These are phyloP conservation scores for Aurelia sp. DNA, from an alignment of 30 jellyfish, hydroid and myxozoan genomes.

Conservation along the genomic window DNA sequence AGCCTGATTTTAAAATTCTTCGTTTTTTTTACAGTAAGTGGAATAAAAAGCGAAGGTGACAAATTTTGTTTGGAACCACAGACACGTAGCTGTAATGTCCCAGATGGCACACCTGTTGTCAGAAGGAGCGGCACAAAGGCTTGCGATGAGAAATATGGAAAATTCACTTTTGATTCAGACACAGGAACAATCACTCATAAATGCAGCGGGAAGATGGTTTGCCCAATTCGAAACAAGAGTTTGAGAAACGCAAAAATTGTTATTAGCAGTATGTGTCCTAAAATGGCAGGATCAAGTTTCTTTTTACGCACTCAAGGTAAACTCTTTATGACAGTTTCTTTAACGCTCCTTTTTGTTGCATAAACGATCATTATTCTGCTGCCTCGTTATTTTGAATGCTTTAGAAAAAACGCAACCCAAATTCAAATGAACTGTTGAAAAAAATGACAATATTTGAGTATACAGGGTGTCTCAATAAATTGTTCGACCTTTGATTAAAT, in stretches of 20 bases:
- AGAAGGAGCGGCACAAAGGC: constrained; percentile 49
- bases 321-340: too few species aligned
- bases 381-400: too few species aligned
- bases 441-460: too few species aligned
- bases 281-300: neutral
- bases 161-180: constrained; percentile 67
- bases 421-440: too few species aligned
- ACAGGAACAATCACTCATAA: constrained; percentile 79
- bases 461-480: too few species aligned
- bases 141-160: constrained; percentile 55
- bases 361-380: too few species aligned
- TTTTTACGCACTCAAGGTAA: constrained; percentile 38
- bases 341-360: too few species aligned
- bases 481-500: too few species aligned
- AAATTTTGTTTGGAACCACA: constrained; percentile 73
- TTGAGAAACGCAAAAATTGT: constrained; percentile 6
- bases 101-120: constrained; percentile 61
- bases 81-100: constrained; percentile 70
- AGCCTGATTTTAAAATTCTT: too few species aligned
- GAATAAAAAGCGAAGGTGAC: constrained; percentile 49
- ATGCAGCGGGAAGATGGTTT: constrained; percentile 82
- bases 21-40: constrained; percentile 49
- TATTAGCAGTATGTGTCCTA: constrained; percentile 37
- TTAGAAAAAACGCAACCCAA: too few species aligned
- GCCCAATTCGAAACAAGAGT: constrained; percentile 39